phyloP scores from a whole-genome alignment of 2,113 vertebrate species.

The Delphinapterus leucas region DNA sequence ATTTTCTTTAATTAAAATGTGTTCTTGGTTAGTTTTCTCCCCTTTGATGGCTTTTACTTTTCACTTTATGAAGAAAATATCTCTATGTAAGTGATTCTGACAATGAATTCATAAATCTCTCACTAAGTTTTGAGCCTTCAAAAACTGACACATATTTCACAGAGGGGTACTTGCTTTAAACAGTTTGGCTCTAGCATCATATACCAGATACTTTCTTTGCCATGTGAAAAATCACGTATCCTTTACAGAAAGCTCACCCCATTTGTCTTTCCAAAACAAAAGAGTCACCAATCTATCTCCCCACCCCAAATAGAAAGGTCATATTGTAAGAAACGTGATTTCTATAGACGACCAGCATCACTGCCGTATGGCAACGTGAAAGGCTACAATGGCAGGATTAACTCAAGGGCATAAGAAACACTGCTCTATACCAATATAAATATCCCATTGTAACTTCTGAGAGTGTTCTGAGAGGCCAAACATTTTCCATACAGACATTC shows the following conservation, averaged over 20 bases:
- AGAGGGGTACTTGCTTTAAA: background rate
- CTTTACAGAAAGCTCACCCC: background rate
- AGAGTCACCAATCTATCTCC: background rate
- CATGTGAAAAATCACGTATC: background rate
- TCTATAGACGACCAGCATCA: fast-evolving
- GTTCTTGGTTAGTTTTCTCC: background rate
- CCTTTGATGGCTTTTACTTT: background rate
- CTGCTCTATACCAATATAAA: background rate
- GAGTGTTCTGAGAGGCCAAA: background rate
- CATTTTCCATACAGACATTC: background rate
- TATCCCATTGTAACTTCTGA: background rate
- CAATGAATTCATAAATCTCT: background rate
- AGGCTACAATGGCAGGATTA: background rate
- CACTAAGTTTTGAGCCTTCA: background rate
- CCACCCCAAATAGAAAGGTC: background rate
- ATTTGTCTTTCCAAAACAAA: slow-evolving; percentile 4
- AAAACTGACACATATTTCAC: background rate
- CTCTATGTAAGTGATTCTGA: background rate
- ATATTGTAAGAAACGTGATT: background rate
- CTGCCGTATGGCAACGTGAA: fast-evolving
- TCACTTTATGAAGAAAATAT: background rate
- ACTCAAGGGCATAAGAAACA: background rate
- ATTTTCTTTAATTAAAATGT: background rate
- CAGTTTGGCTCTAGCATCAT: background rate
- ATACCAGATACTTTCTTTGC: background rate